phyloP scores from a whole-genome alignment of 2,888 invertebrate genomes.

The Teinopalpus imperialis region DNA sequence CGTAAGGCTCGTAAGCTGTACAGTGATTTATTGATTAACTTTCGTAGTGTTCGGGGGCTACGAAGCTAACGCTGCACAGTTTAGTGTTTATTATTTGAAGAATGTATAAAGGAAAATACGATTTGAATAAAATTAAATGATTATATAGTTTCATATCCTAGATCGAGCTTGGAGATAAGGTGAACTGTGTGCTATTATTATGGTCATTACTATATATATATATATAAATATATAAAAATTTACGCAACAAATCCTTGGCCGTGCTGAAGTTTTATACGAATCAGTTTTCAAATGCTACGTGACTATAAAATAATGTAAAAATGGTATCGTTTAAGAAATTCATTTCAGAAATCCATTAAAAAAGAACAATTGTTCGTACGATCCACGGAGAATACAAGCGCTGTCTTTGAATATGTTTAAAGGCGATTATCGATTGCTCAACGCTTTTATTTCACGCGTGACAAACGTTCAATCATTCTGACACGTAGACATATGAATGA shows the following conservation, averaged over 20 bases:
- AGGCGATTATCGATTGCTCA: constrained; percentile 12
- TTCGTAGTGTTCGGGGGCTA: constrained; percentile 36
- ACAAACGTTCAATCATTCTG: constrained; percentile 19
- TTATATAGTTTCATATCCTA: too few species aligned
- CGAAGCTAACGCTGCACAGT: constrained; percentile 27
- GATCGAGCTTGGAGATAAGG: too few species aligned
- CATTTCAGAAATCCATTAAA: neutral
- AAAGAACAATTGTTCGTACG: neutral
- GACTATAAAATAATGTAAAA: too few species aligned
- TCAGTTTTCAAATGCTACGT: too few species aligned
- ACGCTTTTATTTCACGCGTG: constrained; percentile 19
- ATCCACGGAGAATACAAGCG: too few species aligned
- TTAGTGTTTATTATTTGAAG: constrained; percentile 3
- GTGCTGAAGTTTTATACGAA: too few species aligned
- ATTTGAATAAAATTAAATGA: too few species aligned
- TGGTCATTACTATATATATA: too few species aligned
- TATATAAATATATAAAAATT: too few species aligned
- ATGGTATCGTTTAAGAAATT: neutral
- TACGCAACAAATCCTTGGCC: too few species aligned
- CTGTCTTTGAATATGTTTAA: constrained; percentile 8
- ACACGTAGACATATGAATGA: constrained; percentile 16
- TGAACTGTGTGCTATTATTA: too few species aligned
- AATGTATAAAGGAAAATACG: too few species aligned
- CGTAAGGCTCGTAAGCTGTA: constrained; percentile 49
- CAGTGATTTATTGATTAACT: constrained; percentile 65